These are phyloP conservation scores for Crossaster papposus DNA, from an alignment of 53 echinoderm and acorn worm genomes.

Conservation along the genomic window DNA sequence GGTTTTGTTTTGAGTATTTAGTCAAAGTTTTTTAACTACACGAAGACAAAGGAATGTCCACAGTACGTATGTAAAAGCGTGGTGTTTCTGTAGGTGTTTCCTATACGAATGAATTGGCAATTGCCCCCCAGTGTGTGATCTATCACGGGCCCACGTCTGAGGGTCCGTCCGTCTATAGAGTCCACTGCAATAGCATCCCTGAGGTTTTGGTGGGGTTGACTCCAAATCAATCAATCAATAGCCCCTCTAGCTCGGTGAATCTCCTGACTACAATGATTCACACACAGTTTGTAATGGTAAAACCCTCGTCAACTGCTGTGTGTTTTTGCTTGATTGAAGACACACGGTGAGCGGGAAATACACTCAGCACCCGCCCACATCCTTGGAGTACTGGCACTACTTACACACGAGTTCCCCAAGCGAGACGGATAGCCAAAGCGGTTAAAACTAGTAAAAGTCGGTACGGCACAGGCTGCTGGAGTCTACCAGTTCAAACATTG, in stretches of 20 bases:
- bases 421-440: not conserved
- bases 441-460: too few relatives aligned
- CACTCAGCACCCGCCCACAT: conserved; percentile 20
- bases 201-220: not conserved
- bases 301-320: not conserved
- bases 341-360: not conserved
- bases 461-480: too few relatives aligned
- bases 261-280: conserved; percentile 8
- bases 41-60: too few relatives aligned
- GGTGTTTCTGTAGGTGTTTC: too few relatives aligned
- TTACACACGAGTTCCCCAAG: not conserved
- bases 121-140: not conserved
- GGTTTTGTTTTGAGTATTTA: too few relatives aligned
- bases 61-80: too few relatives aligned
- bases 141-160: not conserved
- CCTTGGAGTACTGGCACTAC: not conserved
- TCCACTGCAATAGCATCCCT: not conserved
- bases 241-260: not conserved
- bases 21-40: too few relatives aligned
- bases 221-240: not conserved
- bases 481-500: too few relatives aligned
- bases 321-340: not conserved
- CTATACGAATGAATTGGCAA: not conserved
- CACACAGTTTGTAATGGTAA: not conserved
- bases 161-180: not conserved